Evolutionary conservation across 2,888 invertebrate genomes (phyloP).

Genomic region (Beris morrisii): DNA sequence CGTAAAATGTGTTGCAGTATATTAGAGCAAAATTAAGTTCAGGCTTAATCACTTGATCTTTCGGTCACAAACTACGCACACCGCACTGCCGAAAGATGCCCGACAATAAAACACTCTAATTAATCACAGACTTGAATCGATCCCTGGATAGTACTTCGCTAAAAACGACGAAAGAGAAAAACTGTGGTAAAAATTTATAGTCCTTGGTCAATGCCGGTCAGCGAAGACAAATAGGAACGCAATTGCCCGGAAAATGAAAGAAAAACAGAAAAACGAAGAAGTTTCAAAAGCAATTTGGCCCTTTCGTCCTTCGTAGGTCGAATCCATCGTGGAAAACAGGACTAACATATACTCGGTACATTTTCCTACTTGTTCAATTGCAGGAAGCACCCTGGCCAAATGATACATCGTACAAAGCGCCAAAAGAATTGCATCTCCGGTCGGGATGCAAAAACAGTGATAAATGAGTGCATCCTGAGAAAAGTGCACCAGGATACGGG

Average conservation of each 20-base stretch:
- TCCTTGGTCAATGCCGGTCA: conserved; percentile 6
- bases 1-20: background rate
- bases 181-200: conserved; percentile 13
- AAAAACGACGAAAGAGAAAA: background rate
- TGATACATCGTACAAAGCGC: conserved; percentile 4
- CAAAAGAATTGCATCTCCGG: conserved; percentile 10
- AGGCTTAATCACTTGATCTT: conserved; percentile 5
- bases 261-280: conserved; percentile 13
- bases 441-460: conserved; percentile 10
- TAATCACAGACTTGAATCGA: conserved; percentile 13
- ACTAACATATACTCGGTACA: background rate
- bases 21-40: conserved; percentile 10
- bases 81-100: background rate
- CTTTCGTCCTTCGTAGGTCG: background rate
- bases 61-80: conserved; percentile 3
- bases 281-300: background rate
- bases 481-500: conserved; percentile 2
- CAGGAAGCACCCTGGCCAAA: background rate
- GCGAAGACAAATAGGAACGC: background rate
- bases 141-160: conserved; percentile 14
- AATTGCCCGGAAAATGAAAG: conserved; percentile 15
- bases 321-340: background rate
- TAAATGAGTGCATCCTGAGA: conserved; percentile 11
- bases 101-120: conserved; percentile 16
- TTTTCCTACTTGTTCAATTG: conserved; percentile 3